These are phyloP conservation scores for Phortica variegata DNA, from an alignment of 1,140 invertebrate species.

Conservation along the genomic window DNA sequence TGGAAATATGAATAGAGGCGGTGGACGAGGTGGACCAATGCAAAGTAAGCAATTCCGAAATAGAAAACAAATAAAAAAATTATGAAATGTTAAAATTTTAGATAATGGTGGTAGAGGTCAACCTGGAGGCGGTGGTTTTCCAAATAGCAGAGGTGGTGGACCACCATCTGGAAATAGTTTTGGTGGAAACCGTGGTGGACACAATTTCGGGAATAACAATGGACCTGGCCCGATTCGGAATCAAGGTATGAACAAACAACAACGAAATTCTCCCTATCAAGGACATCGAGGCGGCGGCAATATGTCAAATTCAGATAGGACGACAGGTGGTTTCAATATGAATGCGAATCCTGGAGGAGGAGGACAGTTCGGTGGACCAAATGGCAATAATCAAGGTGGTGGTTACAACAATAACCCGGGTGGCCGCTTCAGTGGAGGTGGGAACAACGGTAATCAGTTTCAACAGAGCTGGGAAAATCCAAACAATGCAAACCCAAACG, in stretches of 20 bases:
- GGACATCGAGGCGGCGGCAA: slow-evolving; percentile 32
- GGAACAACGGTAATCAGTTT: slow-evolving; percentile 16
- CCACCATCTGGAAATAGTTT: slow-evolving; percentile 1
- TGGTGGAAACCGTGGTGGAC: slow-evolving; percentile 24
- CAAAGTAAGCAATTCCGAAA: slow-evolving; percentile 14
- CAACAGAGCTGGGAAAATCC: slow-evolving; percentile 20
- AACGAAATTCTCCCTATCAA: slow-evolving; percentile 48
- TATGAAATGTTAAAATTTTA: background rate
- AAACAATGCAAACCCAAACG: slow-evolving; percentile 6
- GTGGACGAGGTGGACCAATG: slow-evolving; percentile 10
- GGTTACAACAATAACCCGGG: slow-evolving; percentile 2
- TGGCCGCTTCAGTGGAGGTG: slow-evolving; percentile 12
- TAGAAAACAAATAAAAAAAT: background rate
- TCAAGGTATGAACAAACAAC: slow-evolving; percentile 28
- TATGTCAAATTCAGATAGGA: slow-evolving; percentile 17
- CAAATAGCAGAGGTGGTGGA: slow-evolving; percentile 11
- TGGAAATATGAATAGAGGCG: slow-evolving; percentile 11
- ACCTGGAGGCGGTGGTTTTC: background rate
- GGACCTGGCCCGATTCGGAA: slow-evolving; percentile 38
- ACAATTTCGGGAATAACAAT: slow-evolving; percentile 28
- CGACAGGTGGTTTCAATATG: slow-evolving; percentile 20
- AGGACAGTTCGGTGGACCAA: slow-evolving; percentile 28
- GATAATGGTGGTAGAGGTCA: slow-evolving; percentile 11
- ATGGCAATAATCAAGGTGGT: slow-evolving; percentile 10
- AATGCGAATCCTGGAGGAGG: slow-evolving; percentile 23